Evolutionary conservation across 2,113 vertebrate genomes (phyloP), one percentile per base, ranked within the genome.

Genomic region (Thryonomys swinderianus): DNA sequence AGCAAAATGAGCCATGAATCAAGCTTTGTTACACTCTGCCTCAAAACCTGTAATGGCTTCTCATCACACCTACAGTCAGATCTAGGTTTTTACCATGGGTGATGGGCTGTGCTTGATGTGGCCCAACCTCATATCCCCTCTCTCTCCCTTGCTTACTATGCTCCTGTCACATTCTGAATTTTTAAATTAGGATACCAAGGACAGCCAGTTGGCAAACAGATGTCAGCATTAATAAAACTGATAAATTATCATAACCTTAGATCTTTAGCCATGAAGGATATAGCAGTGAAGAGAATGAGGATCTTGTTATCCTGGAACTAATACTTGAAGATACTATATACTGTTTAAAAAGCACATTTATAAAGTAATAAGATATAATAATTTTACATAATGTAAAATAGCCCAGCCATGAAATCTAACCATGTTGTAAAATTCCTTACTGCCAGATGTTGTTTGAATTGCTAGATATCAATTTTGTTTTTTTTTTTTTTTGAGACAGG

Each of bases 101-200:
- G 48, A 12, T 27, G 16, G 83, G 25, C 32, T 18, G 40, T 21
- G 51, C 1, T 1, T 37, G 66, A 67, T 69, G 42, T 32, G 13
- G 27, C 25, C 21, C 69, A 80, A 59, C 13, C 40, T 90, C 4
- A 13, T 74, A 93, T 57, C 80, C 23, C 34, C 27, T 0, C 27
- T 57, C 12, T 80, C 64, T 57, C n/a, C 78, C 55, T 88, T 80
- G 48, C 73, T 91, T 91, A 27, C 30, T 69, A 11, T 57, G 51
- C 10, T 85, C 51, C 27, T 88, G 27, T 82, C 9, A 62, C 64
- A 32, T 88, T 94, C 55, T 61, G 48, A 87, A 61, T 84, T 97
- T 92, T 92, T 87, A 93, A 85, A 92, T 53, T 88, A 86, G 64
- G 51, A n/a, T 45, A 76, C 37, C 10, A 67, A 85, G 86, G 53